Percentiles rank a stretch among this genome's conserved stretches.
phyloP scores from a whole-genome alignment of 2,888 invertebrate species.

The Caenorhabditis uteleia region DNA sequence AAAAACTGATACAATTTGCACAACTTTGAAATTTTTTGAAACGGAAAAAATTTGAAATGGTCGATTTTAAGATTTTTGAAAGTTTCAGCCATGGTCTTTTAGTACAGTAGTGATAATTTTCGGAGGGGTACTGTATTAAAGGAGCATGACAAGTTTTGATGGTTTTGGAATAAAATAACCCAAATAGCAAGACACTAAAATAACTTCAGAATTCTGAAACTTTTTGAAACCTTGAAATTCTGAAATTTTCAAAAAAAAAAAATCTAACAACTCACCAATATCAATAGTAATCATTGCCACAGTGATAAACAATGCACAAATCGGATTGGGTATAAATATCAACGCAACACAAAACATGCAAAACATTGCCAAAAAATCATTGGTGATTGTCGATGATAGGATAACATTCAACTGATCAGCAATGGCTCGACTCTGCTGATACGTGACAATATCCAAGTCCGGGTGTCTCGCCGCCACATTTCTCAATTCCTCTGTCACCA shows the following conservation, averaged over 20 bases:
- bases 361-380: slow-evolving; percentile 74
- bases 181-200: too few species aligned
- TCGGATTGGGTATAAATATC: slow-evolving; percentile 88
- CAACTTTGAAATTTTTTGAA: neutral
- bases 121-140: too few species aligned
- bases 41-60: slow-evolving; percentile 2
- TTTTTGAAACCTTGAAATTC: too few species aligned
- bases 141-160: too few species aligned
- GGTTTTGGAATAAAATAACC: too few species aligned
- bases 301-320: slow-evolving; percentile 89
- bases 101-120: too few species aligned
- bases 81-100: too few species aligned
- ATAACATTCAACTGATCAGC: slow-evolving; percentile 69
- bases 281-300: slow-evolving; percentile 82
- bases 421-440: slow-evolving; percentile 65
- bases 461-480: slow-evolving; percentile 58
- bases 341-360: slow-evolving; percentile 94
- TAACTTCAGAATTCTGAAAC: neutral
- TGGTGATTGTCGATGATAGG: slow-evolving; percentile 67
- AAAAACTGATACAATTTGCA: too few species aligned
- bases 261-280: slow-evolving; percentile 56
- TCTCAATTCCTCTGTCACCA: slow-evolving; percentile 56
- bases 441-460: slow-evolving; percentile 63
- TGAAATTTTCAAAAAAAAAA: too few species aligned
- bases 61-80: too few species aligned